These are phyloP conservation scores for Indri indri DNA, from an alignment of 2,113 vertebrate genomes.

Conservation along the genomic window DNA sequence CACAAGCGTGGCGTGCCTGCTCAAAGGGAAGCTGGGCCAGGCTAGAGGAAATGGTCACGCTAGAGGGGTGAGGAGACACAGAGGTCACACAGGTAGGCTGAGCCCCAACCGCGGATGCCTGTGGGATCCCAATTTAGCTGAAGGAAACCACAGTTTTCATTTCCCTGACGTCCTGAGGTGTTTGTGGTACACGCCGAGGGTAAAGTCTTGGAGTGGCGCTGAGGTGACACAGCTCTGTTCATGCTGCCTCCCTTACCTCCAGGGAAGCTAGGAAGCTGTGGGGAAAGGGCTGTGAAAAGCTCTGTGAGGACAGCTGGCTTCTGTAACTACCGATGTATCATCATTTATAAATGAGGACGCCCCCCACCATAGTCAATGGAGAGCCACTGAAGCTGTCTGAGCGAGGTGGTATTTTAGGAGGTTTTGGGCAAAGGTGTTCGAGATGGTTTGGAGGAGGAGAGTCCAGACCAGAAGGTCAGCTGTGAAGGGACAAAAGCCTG, in stretches of 20 bases:
- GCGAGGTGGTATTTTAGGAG: too few relatives aligned
- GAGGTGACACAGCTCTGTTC: not conserved
- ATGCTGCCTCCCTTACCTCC: not conserved
- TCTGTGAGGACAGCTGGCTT: not conserved
- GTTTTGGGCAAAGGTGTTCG: not conserved
- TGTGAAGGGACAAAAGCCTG: not conserved
- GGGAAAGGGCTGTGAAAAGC: not conserved
- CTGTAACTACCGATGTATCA: not conserved
- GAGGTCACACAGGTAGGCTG: not conserved
- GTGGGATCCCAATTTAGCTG: not conserved
- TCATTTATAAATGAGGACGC: not conserved
- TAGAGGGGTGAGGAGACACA: not conserved
- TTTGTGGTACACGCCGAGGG: not conserved
- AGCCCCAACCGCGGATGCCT: too few relatives aligned
- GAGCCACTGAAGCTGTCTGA: not conserved
- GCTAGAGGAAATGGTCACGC: not conserved
- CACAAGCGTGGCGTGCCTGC: accelerated
- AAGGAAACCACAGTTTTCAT: not conserved
- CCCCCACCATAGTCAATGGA: accelerated
- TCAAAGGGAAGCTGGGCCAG: not conserved
- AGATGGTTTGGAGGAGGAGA: not conserved
- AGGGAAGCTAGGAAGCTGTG: not conserved
- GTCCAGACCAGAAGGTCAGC: not conserved
- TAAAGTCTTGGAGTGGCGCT: not conserved
- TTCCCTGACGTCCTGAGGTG: not conserved